phyloP scores from a whole-genome alignment of 2,888 invertebrate genomes.

The Lasioglossum zephyrum region DNA sequence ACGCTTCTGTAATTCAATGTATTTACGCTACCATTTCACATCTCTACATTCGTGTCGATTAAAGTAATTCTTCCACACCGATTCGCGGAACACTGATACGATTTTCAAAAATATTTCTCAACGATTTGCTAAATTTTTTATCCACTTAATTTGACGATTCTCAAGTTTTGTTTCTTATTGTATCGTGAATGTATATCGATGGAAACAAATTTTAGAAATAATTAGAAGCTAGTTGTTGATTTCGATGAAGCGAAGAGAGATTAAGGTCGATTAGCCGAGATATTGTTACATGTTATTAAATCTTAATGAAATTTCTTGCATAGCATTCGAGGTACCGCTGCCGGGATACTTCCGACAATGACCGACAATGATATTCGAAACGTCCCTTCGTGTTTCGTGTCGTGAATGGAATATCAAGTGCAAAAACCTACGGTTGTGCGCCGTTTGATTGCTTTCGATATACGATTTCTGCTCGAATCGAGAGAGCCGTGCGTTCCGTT shows the following conservation, averaged over 20 bases:
- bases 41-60: background rate
- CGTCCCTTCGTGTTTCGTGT: background rate
- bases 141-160: background rate
- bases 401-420: background rate
- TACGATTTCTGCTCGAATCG: background rate
- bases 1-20: background rate
- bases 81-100: background rate
- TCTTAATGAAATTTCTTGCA: conserved; percentile 3
- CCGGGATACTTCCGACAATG: conserved; percentile 6
- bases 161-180: background rate
- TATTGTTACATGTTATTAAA: conserved; percentile 4
- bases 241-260: background rate
- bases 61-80: background rate
- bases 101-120: background rate
- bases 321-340: conserved; percentile 13
- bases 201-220: background rate
- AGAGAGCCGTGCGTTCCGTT: background rate
- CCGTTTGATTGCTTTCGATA: background rate
- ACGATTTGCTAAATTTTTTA: too few relatives aligned
- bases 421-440: background rate
- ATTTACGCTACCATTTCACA: conserved; percentile 1
- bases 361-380: conserved; percentile 4
- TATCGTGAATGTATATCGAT: background rate
- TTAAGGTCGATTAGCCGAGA: background rate
- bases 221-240: background rate